Conservation (phyloP, 2,888 invertebrate species). For the Willowsia nigromaculata region DNA sequence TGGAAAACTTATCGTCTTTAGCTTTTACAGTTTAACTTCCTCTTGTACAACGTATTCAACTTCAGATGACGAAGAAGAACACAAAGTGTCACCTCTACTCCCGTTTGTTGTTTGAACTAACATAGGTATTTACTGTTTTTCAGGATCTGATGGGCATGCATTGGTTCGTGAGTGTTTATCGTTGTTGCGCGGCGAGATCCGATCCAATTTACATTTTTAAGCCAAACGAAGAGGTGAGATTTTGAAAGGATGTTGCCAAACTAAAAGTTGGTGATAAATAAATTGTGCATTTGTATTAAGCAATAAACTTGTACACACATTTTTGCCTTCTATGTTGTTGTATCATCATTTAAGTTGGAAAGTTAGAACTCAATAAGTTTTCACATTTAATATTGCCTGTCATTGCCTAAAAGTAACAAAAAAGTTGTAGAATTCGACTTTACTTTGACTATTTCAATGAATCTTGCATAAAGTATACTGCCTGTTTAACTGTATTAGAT, state of each 20-base stretch:
- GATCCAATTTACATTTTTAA: slow-evolving; percentile 20
- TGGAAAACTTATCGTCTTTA: slow-evolving; percentile 60
- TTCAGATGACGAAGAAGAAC: too few species aligned
- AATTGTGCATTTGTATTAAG: too few species aligned
- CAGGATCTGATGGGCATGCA: not conserved
- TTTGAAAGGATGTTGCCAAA: not conserved
- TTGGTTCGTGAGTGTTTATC: not conserved
- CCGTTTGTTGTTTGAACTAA: too few species aligned
- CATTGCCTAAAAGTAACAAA: not conserved
- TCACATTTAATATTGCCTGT: not conserved
- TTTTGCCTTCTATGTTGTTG: too few species aligned
- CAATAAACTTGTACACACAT: too few species aligned
- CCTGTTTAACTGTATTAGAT: not conserved
- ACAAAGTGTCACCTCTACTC: too few species aligned
- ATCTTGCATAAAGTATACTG: not conserved
- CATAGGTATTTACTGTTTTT: too few species aligned
- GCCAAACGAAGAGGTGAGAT: not conserved
- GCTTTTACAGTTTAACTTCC: slow-evolving; percentile 5
- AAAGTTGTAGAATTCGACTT: slow-evolving; percentile 2
- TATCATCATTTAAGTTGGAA: too few species aligned
- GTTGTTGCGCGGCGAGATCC: not conserved
- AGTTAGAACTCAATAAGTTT: too few species aligned
- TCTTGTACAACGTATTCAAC: not conserved
- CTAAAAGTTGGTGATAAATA: too few species aligned
- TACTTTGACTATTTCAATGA: not conserved